Evolutionary conservation across 1,140 invertebrate genomes (phyloP).

Genomic region (Plodia interpunctella): DNA sequence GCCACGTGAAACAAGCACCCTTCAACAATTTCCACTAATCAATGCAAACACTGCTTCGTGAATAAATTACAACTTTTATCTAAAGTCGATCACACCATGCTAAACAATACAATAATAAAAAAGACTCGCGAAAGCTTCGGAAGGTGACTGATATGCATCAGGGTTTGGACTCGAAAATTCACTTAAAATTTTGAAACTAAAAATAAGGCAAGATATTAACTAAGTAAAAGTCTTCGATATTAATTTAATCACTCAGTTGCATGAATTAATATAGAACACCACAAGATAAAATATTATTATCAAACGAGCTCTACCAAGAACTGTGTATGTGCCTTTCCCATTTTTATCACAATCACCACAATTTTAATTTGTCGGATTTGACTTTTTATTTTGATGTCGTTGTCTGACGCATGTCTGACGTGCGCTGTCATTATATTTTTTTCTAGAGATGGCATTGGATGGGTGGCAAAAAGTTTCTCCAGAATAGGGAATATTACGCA

Average conservation of each 20-base stretch:
- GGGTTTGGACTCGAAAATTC: neutral
- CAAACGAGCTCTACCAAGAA: neutral
- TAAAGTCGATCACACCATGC: conserved; percentile 29
- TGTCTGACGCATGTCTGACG: too few relatives aligned
- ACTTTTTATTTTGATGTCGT: too few relatives aligned
- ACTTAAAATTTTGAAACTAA: neutral
- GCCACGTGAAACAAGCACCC: conserved; percentile 37
- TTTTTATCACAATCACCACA: conserved; percentile 1
- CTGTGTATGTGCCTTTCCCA: neutral
- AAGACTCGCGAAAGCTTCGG: conserved; percentile 34
- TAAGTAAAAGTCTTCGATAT: neutral
- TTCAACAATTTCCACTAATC: conserved; percentile 32
- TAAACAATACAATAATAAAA: conserved; percentile 34
- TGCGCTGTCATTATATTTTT: too few relatives aligned
- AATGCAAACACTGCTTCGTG: conserved; percentile 28
- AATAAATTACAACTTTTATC: conserved; percentile 43
- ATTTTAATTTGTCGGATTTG: neutral
- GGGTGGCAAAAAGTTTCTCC: too few relatives aligned
- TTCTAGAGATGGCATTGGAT: too few relatives aligned
- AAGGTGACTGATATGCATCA: neutral
- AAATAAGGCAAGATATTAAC: neutral
- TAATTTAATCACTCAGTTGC: neutral
- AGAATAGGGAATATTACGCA: too few relatives aligned
- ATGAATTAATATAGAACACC: neutral
- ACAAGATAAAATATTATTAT: neutral